Conservation (phyloP, 2,113 vertebrate genomes). For the Gobius niger region DNA sequence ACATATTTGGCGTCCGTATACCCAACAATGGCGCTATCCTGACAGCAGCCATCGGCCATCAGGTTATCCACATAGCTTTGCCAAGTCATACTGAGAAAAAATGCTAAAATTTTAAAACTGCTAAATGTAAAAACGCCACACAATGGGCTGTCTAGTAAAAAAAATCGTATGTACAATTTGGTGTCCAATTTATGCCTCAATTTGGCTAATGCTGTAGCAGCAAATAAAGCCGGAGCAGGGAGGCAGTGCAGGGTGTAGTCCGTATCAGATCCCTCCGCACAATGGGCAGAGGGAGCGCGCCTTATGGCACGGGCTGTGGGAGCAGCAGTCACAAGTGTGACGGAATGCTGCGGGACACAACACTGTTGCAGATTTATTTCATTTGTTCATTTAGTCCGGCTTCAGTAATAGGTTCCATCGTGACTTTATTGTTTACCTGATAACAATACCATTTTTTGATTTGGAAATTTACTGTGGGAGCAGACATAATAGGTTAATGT, state of each 20-base stretch:
- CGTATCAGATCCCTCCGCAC: conserved; percentile 77
- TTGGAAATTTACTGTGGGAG: too few relatives aligned
- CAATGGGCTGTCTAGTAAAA: conserved; percentile 13
- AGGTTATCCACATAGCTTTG: conserved; percentile 92
- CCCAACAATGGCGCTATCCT: conserved; percentile 94
- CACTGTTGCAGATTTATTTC: background rate
- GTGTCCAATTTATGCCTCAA: conserved; percentile 57
- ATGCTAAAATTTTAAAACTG: conserved; percentile 42
- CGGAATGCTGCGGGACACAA: conserved; percentile 18
- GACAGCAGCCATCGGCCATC: conserved; percentile 93
- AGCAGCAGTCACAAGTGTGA: conserved; percentile 37
- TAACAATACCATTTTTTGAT: too few relatives aligned
- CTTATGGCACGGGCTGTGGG: conserved; percentile 44
- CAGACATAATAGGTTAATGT: too few relatives aligned
- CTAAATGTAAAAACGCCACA: conserved; percentile 7
- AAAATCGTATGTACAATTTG: conserved; percentile 15
- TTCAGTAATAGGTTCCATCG: conserved; percentile 1
- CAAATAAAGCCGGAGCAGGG: conserved; percentile 72
- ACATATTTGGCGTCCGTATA: conserved; percentile 91
- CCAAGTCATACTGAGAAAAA: conserved; percentile 86
- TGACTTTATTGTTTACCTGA: background rate
- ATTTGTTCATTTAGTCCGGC: background rate
- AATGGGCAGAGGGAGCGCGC: conserved; percentile 43
- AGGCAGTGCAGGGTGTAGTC: conserved; percentile 78
- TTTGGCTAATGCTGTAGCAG: conserved; percentile 69